A percentile compares a stretch with the other conserved stretches of the same genome.
Conservation (phyloP, 1,140 invertebrate genomes). For the Diorhabda elongata region DNA sequence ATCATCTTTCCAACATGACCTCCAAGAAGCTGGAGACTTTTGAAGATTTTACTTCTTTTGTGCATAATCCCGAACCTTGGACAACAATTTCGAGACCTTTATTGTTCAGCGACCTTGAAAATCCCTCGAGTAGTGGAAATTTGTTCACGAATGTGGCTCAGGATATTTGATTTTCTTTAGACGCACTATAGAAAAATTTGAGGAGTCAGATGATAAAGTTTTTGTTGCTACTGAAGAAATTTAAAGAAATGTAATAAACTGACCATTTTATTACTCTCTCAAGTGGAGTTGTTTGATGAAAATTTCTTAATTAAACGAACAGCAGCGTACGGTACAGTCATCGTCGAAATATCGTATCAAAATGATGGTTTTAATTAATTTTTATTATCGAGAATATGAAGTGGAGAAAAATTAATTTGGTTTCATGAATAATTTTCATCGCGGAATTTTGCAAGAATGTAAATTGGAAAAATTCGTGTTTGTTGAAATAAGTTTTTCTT, state of each 20-base stretch:
- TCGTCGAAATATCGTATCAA: conserved; percentile 2
- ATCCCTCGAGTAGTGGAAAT: too few relatives aligned
- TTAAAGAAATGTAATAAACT: not conserved
- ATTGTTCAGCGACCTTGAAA: too few relatives aligned
- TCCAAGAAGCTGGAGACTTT: too few relatives aligned
- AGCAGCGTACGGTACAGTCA: not conserved
- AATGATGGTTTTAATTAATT: not conserved
- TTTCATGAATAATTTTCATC: conserved; percentile 3
- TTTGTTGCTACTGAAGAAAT: not conserved
- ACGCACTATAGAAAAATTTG: too few relatives aligned
- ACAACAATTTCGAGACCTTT: too few relatives aligned
- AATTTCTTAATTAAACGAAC: conserved; percentile 1
- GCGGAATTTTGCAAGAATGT: not conserved
- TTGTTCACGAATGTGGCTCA: too few relatives aligned
- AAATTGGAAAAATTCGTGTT: not conserved
- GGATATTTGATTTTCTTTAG: too few relatives aligned
- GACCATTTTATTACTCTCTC: not conserved
- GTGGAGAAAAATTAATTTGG: conserved; percentile 1
- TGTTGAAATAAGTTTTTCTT: conserved; percentile 1
- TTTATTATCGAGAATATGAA: not conserved
- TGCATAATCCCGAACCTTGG: too few relatives aligned
- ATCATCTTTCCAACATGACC: too few relatives aligned
- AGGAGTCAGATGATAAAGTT: not conserved
- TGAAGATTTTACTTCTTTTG: too few relatives aligned
- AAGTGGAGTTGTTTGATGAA: conserved; percentile 1